Conservation (phyloP, 1,140 invertebrate genomes). For the Heliothis virescens region DNA sequence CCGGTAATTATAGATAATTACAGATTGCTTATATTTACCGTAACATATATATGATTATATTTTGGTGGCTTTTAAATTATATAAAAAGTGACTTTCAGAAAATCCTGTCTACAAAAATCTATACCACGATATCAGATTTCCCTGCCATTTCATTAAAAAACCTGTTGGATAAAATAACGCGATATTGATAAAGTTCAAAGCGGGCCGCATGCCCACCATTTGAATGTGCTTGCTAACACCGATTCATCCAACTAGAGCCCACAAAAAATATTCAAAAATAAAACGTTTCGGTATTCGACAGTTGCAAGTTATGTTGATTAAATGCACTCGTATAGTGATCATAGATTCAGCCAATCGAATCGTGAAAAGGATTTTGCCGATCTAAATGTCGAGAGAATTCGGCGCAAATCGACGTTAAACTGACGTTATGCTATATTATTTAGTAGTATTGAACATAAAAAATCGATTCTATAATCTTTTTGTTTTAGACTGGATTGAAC, state of each 20-base stretch:
- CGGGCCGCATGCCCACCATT: constrained; percentile 23
- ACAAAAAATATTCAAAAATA: constrained; percentile 31
- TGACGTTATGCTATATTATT: too few species aligned
- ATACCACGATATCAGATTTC: neutral
- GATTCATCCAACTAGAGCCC: constrained; percentile 16
- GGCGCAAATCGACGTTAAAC: neutral
- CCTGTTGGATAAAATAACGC: constrained; percentile 12
- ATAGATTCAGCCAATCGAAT: neutral
- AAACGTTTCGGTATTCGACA: constrained; percentile 25
- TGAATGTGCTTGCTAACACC: constrained; percentile 38
- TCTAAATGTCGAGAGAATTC: neutral
- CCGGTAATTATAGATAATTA: too few species aligned
- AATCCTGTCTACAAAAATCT: too few species aligned
- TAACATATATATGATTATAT: too few species aligned
- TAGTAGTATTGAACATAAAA: too few species aligned
- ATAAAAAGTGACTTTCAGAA: too few species aligned
- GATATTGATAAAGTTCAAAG: constrained; percentile 40
- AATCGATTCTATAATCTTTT: too few species aligned
- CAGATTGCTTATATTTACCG: too few species aligned
- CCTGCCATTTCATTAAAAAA: constrained; percentile 20
- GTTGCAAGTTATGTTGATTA: constrained; percentile 40
- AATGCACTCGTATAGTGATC: neutral
- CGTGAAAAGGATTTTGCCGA: constrained; percentile 19
- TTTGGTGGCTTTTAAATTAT: too few species aligned
- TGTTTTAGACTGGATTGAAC: too few species aligned